Conservation (phyloP, 2,888 invertebrate genomes). For the Nephrotoma guestfalica region DNA sequence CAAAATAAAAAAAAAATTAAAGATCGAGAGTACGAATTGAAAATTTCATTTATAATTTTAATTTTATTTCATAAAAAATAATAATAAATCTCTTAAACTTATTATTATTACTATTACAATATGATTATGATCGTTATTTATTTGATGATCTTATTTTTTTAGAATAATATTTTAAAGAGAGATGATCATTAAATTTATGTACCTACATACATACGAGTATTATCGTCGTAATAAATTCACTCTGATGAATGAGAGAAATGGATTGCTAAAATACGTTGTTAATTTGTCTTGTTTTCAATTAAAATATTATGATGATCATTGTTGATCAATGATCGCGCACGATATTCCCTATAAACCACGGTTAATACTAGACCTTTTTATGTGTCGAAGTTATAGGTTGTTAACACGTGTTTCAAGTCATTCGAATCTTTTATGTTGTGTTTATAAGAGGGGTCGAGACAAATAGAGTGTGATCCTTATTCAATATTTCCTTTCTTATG, state of each 20-base stretch:
- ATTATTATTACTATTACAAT: background rate
- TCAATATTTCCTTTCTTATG: background rate
- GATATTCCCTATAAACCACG: background rate
- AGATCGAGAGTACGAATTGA: background rate
- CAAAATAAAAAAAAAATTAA: background rate
- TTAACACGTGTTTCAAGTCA: background rate
- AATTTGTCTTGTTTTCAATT: background rate
- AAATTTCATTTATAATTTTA: constrained; percentile 3
- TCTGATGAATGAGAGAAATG: background rate
- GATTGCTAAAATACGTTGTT: background rate
- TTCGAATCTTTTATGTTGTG: background rate
- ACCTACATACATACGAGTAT: background rate
- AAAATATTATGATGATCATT: background rate
- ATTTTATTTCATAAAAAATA: constrained; percentile 2
- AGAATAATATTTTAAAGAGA: background rate
- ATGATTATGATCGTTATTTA: background rate
- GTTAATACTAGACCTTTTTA: background rate
- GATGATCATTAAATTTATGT: background rate
- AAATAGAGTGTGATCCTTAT: background rate
- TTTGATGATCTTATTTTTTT: background rate
- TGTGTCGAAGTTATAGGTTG: background rate
- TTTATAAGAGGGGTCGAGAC: background rate
- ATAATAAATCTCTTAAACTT: constrained; percentile 1
- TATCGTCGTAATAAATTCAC: background rate
- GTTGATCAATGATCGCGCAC: background rate